A percentile compares a stretch with the other conserved stretches of the same genome.
Conservation (phyloP, 1,140 invertebrate species). For the Drosophila athabasca region DNA sequence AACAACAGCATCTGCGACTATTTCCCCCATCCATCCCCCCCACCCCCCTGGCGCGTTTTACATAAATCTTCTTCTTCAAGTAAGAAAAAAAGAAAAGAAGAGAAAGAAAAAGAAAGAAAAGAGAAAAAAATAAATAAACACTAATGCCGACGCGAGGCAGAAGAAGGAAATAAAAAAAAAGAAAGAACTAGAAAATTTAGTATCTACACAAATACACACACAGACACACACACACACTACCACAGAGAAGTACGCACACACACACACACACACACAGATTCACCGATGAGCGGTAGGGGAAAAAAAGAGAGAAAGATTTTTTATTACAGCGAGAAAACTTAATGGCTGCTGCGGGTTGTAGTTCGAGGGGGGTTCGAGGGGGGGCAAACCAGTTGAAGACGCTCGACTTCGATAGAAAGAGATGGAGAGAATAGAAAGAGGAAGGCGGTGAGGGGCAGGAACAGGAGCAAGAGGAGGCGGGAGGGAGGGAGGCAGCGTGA, state of each 20-base stretch:
- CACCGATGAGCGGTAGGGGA: slow-evolving; percentile 45
- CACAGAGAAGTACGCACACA: not conserved
- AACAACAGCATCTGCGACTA: slow-evolving; percentile 77
- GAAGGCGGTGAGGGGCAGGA: too few relatives aligned
- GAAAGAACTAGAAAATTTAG: slow-evolving; percentile 81
- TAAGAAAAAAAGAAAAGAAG: slow-evolving; percentile 31
- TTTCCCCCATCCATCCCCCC: slow-evolving; percentile 38
- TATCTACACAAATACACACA: slow-evolving; percentile 70
- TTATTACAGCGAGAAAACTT: slow-evolving; percentile 82
- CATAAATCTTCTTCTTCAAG: slow-evolving; percentile 81
- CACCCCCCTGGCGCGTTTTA: slow-evolving; percentile 58
- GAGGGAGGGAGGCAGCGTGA: slow-evolving; percentile 31
- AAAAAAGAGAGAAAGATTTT: slow-evolving; percentile 67
- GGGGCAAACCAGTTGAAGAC: slow-evolving; percentile 12
- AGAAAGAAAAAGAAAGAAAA: slow-evolving; percentile 21
- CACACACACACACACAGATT: slow-evolving; percentile 20
- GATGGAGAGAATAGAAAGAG: slow-evolving; percentile 16
- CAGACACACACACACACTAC: slow-evolving; percentile 32
- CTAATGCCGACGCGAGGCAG: slow-evolving; percentile 71
- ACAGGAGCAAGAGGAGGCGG: not conserved
- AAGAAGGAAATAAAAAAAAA: slow-evolving; percentile 48
- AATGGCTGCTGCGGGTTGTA: slow-evolving; percentile 60
- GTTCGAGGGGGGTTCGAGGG: not conserved
- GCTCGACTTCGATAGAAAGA: slow-evolving; percentile 17
- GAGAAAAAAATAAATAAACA: slow-evolving; percentile 74